Evolutionary conservation across 2,113 vertebrate genomes (phyloP), one percentile per base, ranked within the genome.

Genomic region (Pangasianodon gigas): DNA sequence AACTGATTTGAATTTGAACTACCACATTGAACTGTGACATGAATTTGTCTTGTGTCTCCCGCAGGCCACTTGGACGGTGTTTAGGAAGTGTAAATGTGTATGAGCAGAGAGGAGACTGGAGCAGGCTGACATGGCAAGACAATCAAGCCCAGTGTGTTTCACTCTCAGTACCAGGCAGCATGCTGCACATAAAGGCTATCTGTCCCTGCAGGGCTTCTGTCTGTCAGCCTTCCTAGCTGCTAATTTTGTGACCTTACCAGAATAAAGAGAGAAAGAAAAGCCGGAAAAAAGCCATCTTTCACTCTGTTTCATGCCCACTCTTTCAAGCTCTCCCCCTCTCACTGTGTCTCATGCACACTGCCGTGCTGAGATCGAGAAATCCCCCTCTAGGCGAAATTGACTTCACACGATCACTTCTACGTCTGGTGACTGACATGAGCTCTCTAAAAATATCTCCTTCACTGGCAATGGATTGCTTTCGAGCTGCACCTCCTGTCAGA

Each of bases 371-470:
- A 93, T 90, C 88, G 89, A 93, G 92, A 91, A 87, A 89, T 90
- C 71, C 91, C 91, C 94, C 94, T 93, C 88, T 87, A 92, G 95
- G 94, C 94, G 90, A 93, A 94, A 93, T 88, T 92, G 91, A 94
- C 94, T 94, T 94, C 95, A 95, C 93, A 94, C 92, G 89, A 94
- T 90, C 88, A 92, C 92, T 93, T 92, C 91, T 92, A 92, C 88
- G 75, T 84, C 92, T 91, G 88, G 84, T 86, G 93, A 93, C 92
- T 93, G 94, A 94, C 94, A 94, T 86, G 82, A 90, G 91, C 92
- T 86, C 89, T 90, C 92, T 94, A 94, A 93, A 94, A 95, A 95
- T 93, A 95, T 89, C 92, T 93, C 91, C 93, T 92, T 90, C 87
- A 92, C 85, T 87, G 86, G 89, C 89, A 41, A 84, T 80, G 87